A percentile compares a stretch with the other conserved stretches of the same genome.
These are phyloP conservation scores for Cistogaster globosa DNA, from an alignment of 2,888 invertebrate genomes.

Conservation along the genomic window DNA sequence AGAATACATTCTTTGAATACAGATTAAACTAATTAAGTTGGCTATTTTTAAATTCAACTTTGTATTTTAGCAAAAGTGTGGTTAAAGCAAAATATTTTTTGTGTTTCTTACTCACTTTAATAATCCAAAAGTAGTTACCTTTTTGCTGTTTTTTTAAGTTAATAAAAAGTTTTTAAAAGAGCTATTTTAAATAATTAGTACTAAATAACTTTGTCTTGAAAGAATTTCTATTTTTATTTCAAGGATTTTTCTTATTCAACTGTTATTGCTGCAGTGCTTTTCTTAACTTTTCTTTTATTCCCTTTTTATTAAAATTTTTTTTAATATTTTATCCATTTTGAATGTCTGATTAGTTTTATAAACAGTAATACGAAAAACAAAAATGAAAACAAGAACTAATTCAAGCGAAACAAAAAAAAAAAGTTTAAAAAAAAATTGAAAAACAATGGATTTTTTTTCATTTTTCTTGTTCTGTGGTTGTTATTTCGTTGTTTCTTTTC, in stretches of 20 bases:
- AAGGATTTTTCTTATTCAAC: neutral
- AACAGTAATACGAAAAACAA: constrained; percentile 9
- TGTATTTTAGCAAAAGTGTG: no score
- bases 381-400: constrained; percentile 20
- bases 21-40: no score
- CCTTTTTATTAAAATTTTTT: constrained; percentile 22
- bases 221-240: neutral
- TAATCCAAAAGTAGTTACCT: no score
- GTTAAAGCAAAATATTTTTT: no score
- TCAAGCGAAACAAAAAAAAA: constrained; percentile 11
- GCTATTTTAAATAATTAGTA: no score
- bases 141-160: no score
- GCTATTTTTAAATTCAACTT: no score
- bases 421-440: constrained; percentile 1
- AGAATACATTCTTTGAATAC: no score
- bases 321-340: constrained; percentile 71
- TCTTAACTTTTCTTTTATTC: constrained; percentile 14
- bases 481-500: constrained; percentile 38
- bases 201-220: no score
- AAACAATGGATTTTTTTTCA: constrained; percentile 30
- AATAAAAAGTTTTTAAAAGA: no score
- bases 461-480: constrained; percentile 5
- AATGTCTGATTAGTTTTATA: constrained; percentile 72
- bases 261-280: constrained; percentile 26
- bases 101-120: no score